These are phyloP conservation scores for Morus bassanus DNA, from an alignment of 2,797 vertebrate genomes.

Conservation along the genomic window DNA sequence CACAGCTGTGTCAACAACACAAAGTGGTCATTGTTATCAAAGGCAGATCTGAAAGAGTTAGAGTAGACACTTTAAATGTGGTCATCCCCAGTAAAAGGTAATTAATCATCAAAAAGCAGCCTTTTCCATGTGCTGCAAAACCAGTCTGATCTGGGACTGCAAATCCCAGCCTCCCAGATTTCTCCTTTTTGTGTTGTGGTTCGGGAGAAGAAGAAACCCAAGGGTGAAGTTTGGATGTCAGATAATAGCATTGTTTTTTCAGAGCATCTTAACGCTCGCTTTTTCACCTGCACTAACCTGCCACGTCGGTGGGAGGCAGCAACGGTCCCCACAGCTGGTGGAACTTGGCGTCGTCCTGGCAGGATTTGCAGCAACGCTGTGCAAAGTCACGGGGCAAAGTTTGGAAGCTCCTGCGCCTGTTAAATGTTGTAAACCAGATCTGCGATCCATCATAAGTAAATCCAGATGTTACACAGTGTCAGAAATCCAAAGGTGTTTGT, in stretches of 20 bases:
- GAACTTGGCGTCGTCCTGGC: neutral
- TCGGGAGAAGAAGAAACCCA: neutral
- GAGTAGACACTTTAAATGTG: slow-evolving; percentile 33
- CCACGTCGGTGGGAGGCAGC: neutral
- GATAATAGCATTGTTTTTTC: neutral
- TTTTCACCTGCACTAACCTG: neutral
- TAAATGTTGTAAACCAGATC: slow-evolving; percentile 11
- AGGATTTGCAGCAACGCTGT: neutral
- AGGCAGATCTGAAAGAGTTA: slow-evolving; percentile 42
- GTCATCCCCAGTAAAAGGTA: slow-evolving; percentile 38
- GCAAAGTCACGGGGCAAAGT: neutral
- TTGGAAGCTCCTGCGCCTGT: neutral
- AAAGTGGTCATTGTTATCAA: slow-evolving; percentile 38
- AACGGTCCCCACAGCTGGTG: neutral
- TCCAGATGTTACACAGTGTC: slow-evolving; percentile 25
- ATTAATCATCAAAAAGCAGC: slow-evolving; percentile 24
- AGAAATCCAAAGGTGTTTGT: slow-evolving; percentile 39
- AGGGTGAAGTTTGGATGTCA: neutral
- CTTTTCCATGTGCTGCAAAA: neutral
- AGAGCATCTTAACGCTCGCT: neutral
- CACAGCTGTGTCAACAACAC: slow-evolving; percentile 61
- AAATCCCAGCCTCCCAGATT: neutral
- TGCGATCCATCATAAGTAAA: slow-evolving; percentile 7
- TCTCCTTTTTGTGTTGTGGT: neutral
- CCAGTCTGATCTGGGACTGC: neutral